Evolutionary conservation across 37 sponge, comb jelly and placozoan species (phyloP), one percentile per base, ranked within the genome.

Genomic region (Geodia barretti): DNA sequence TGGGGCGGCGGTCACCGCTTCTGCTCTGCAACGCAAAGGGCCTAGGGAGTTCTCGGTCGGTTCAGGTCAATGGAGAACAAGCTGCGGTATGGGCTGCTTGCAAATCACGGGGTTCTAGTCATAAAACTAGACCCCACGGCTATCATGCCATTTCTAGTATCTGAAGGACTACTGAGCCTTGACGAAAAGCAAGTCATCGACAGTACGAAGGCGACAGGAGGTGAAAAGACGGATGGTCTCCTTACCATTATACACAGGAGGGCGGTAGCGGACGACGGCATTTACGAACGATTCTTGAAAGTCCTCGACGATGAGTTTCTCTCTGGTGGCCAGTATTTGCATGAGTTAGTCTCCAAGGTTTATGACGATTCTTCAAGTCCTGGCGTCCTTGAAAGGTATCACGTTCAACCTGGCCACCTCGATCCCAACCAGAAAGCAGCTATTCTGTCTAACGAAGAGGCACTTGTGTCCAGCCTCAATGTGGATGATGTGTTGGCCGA

Each of bases 401-500:
- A 73, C 2, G 76, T 63, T 35, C 21, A 32, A 30, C 24, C 17
- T 4, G 62, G 62, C 4, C 21, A 76, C 2, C 77, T 81, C 23
- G 72, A 63, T 29, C 83, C 77, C 39, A 5, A 29, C 0, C 42
- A 82, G 38, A 82, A 65, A 24, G 65, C 66, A 0, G 17, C 63
- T 9, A 73, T 88, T 42, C 30, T 8, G 24, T 32, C 20, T 8
- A 26, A 77, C 40, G 72, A 88, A 35, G 41, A 36, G n/a, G 34
- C 29, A 4, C 68, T 82, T 29, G 43, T 83, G 20, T 9, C 54
- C 1, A 41, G 73, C 20, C 54, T 88, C 38, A 61, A 59, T 42
- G 78, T 76, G 8, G 60, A 36, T 0, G 73, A 83, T n/a, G 72
- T 88, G 24, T 35, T 88, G 29, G 83, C 88, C 0, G 68, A 88